Base-by-base conservation (phyloP, 2,113 vertebrate species). In the Ptilorrhoa leucosticta region DNA sequence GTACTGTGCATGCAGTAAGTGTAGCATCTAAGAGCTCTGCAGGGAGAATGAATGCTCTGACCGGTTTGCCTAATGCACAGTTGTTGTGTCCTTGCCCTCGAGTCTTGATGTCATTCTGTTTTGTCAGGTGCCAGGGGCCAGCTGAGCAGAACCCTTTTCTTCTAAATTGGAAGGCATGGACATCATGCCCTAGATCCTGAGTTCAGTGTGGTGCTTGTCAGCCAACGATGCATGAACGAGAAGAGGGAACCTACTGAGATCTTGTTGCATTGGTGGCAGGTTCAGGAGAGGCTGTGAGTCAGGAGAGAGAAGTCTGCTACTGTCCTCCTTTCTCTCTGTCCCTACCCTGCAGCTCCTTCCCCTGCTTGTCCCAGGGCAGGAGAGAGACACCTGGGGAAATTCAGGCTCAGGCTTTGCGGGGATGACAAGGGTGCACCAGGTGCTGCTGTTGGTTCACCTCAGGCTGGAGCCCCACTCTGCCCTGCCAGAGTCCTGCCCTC, bases 361-460 rank as follows among this genome's bases (percentile, higher is more conserved):
- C 17, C 15, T 54, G 27, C 12, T 4, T 42, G 30, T 31, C 20
- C 30, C 33, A 31, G 23, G 30, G 27, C 69, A 75, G 69, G 27
- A 39, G 26, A 15, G 22, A 56, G 18, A n/a, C 10, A n/a, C 24
- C 6, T 27, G 24, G 16, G 37, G 40, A 80, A 20, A 40, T 65
- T 71, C 17, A 53, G 54, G 23, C 27, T 18, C 40, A 40, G 42
- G 16, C 22, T 61, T 27, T 44, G 22, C 6, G 47, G 15, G 5
- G 2, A 3, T 45, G 35, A 53, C 37, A 57, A 28, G 9, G 30
- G 15, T 2, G 3, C 26, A 48, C 23, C 17, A 14, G 28, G 10
- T 20, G 28, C 44, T n/a, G 21, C 50, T 3, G 0, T 39, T 3
- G 2, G 5, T 63, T 92, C 60, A 18, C 0, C 0, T 79, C 16